Conservation (phyloP, 1,140 invertebrate species). For the Drosophila pachea region DNA sequence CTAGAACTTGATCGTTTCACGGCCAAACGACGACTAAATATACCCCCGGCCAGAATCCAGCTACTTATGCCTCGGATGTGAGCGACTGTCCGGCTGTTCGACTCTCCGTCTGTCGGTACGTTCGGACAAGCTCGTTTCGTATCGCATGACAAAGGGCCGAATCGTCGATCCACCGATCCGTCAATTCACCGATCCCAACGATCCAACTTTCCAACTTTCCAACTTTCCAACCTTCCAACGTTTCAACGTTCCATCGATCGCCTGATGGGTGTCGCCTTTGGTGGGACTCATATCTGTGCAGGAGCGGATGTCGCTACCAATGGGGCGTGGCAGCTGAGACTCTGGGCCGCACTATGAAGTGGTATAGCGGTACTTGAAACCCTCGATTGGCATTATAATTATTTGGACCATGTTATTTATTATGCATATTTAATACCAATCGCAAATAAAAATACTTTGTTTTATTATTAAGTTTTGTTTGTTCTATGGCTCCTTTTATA, state of each 20-base stretch:
- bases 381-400: conserved; percentile 60
- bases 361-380: conserved; percentile 35
- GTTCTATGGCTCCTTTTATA: too few relatives aligned
- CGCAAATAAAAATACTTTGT: conserved; percentile 20
- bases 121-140: not conserved
- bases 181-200: conserved; percentile 8
- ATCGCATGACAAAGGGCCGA: conserved; percentile 10
- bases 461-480: conserved; percentile 22
- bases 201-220: too few relatives aligned
- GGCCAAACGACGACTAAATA: conserved; percentile 59
- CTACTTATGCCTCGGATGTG: conserved; percentile 53
- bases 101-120: too few relatives aligned
- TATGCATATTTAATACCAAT: conserved; percentile 46
- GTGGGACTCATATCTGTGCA: conserved; percentile 26
- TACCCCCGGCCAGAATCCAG: conserved; percentile 61
- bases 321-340: not conserved
- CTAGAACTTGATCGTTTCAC: conserved; percentile 56
- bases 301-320: conserved; percentile 16
- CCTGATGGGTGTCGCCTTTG: not conserved
- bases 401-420: conserved; percentile 60
- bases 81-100: not conserved
- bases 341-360: not conserved
- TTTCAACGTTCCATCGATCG: not conserved
- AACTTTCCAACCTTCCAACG: too few relatives aligned
- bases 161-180: conserved; percentile 5